Evolutionary conservation across 2,888 invertebrate genomes (phyloP).

Genomic region (Pseudococcus longispinus): DNA sequence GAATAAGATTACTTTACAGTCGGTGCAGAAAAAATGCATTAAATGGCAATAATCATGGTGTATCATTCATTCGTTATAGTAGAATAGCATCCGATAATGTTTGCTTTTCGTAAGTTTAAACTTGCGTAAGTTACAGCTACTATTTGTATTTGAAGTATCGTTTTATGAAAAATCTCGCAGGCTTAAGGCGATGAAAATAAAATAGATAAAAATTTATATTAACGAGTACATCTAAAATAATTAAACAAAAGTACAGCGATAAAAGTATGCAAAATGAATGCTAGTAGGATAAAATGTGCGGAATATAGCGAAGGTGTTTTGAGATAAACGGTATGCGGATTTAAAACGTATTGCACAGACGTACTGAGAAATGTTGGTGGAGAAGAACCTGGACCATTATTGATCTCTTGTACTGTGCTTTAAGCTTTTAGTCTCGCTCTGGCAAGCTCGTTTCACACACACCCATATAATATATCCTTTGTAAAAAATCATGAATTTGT

Average conservation of each 20-base stretch:
- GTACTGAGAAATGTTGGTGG: constrained; percentile 52
- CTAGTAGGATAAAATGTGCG: background rate
- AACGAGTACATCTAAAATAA: background rate
- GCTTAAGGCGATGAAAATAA: background rate
- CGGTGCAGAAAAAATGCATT: background rate
- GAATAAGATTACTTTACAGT: background rate
- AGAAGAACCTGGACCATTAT: constrained; percentile 54
- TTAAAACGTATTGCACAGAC: constrained; percentile 55
- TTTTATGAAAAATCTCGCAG: background rate
- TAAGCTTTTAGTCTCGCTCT: constrained; percentile 54
- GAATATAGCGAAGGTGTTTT: constrained; percentile 35
- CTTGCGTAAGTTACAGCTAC: background rate
- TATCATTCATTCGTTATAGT: background rate
- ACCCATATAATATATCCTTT: constrained; percentile 52
- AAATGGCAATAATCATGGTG: background rate
- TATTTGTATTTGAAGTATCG: background rate
- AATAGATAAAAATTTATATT: background rate
- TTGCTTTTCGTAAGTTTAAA: background rate
- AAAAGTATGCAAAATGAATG: constrained; percentile 17
- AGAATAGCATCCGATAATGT: background rate
- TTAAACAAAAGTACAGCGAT: background rate
- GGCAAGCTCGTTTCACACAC: constrained; percentile 55
- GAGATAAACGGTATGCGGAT: constrained; percentile 40
- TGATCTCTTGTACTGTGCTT: constrained; percentile 55
- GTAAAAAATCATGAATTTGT: constrained; percentile 40